Percentiles rank a stretch among this genome's conserved stretches.
These are phyloP conservation scores for Perithous albicinctus DNA, from an alignment of 2,888 invertebrate genomes.

Conservation along the genomic window DNA sequence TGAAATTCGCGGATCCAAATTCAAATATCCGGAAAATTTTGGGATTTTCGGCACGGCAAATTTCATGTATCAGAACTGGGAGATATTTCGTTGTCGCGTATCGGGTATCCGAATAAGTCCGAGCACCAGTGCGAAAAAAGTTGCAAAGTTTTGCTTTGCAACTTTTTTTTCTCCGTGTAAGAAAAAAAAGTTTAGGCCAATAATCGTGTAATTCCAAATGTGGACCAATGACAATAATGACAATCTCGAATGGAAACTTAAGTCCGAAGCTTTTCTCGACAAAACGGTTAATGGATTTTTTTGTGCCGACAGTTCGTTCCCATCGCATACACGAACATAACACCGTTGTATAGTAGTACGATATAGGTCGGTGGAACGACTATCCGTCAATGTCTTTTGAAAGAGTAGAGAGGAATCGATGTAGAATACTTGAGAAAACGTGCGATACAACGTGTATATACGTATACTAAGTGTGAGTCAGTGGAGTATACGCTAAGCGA, in stretches of 20 bases:
- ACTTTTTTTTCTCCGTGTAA: no score
- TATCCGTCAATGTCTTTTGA: conserved; percentile 30
- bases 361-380: conserved; percentile 9
- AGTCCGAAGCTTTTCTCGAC: neutral
- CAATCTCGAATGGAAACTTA: neutral
- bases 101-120: no score
- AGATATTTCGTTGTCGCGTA: no score
- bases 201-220: no score
- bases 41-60: no score
- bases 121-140: no score
- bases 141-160: no score
- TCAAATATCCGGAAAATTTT: no score
- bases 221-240: neutral
- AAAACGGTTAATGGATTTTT: neutral
- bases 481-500: conserved; percentile 32
- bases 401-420: conserved; percentile 23
- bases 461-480: conserved; percentile 33
- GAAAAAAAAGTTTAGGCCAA: no score
- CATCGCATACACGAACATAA: neutral
- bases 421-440: conserved; percentile 7
- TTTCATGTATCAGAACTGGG: no score
- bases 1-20: no score
- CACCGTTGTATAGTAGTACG: neutral
- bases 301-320: conserved; percentile 1
- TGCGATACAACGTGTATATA: conserved; percentile 10